Base-by-base conservation (phyloP, 2,113 vertebrate genomes). In the Colius striatus region DNA sequence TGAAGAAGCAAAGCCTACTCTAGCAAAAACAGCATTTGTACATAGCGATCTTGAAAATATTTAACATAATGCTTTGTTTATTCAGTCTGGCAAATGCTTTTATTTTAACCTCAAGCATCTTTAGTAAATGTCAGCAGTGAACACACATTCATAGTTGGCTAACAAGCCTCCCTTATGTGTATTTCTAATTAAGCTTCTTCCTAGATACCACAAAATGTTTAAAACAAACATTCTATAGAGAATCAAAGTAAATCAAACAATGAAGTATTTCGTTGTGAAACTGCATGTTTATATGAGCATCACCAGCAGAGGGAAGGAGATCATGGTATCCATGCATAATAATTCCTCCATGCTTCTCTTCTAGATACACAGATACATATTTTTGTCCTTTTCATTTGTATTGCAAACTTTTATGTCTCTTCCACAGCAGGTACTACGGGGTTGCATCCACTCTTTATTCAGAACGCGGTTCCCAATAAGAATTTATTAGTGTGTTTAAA, bases 101-200 rank as follows among this genome's bases (percentile, higher is more conserved):
- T 96, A 91, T 91, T 97, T 96, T 95, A 95, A 95, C 91, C 68
- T 96, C 61, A 48, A 91, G 76, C 89, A 95, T 90, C 55, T 84
- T 89, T 87, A 73, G 75, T 72, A 96, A 97, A 92, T 95, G 47
- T 60, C 95, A 93, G 53, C 30, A 19, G 67, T 91, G 97, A 94
- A 94, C 61, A 96, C 25, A 88, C 91, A 79, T 66, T 92, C 70
- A 85, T 89, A 94, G 91, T 77, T 83, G 87, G 70, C 36, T 87
- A 89, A 84, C 83, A 92, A 95, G 41, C 57, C 72, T 92, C 63
- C 79, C 45, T 81, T 89, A 93, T 34, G 73, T 82, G n/a, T 72
- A 90, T 91, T 96, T 95, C 91, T 89, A 95, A 94, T 94, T 93
- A 95, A 97, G 90, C 72, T 71, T 92, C 94, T 86, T 92, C 85